These are phyloP conservation scores for Chrysina gloriosa DNA, from an alignment of 2,888 invertebrate species.

Conservation along the genomic window DNA sequence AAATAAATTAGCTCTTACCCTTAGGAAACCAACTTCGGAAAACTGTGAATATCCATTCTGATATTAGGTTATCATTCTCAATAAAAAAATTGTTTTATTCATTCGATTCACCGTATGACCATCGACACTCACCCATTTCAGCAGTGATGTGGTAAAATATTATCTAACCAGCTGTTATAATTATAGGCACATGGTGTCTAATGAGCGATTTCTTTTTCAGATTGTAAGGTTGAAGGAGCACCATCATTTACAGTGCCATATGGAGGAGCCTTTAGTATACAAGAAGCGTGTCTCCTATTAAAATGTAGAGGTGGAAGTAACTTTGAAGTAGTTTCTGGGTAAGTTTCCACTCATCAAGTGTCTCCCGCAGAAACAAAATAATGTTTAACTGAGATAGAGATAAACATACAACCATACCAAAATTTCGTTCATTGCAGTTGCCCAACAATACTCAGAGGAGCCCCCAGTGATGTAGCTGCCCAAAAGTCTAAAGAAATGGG, in stretches of 20 bases:
- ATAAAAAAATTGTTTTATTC: too few species aligned
- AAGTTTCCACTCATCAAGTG: background rate
- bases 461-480: background rate
- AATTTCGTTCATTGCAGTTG: background rate
- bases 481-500: slow-evolving; percentile 28
- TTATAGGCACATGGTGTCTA: too few species aligned
- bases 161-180: too few species aligned
- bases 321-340: slow-evolving; percentile 16
- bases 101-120: too few species aligned
- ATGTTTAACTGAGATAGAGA: background rate
- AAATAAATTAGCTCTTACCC: too few species aligned
- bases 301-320: slow-evolving; percentile 18
- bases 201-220: background rate
- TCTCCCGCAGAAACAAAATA: background rate
- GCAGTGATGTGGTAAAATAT: too few species aligned
- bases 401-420: background rate
- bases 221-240: background rate
- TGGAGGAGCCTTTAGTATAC: slow-evolving; percentile 8
- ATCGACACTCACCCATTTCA: too few species aligned
- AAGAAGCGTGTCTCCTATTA: slow-evolving; percentile 6
- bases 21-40: too few species aligned
- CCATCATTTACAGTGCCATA: slow-evolving; percentile 1
- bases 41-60: too few species aligned
- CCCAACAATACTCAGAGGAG: slow-evolving; percentile 1
- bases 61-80: too few species aligned